Evolutionary conservation across 2,888 invertebrate species (phyloP).

Genomic region (Brassicogethes aeneus): DNA sequence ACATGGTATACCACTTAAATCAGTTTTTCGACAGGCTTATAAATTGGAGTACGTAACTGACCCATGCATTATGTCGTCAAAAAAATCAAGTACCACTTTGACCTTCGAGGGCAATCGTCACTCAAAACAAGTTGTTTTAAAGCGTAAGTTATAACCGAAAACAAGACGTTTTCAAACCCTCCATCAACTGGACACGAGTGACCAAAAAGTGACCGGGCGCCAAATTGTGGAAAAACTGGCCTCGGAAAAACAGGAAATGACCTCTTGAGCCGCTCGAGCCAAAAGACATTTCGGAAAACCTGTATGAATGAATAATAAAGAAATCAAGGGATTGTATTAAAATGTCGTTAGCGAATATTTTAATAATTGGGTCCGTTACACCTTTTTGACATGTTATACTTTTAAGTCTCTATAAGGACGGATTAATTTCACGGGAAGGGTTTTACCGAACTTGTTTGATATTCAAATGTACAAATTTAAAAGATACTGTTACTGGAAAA

Average conservation of each 20-base stretch:
- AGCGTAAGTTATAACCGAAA: slow-evolving; percentile 11
- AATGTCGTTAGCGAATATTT: slow-evolving; percentile 22
- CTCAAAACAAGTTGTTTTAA: slow-evolving; percentile 16
- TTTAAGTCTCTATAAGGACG: slow-evolving; percentile 5
- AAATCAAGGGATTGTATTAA: slow-evolving; percentile 26
- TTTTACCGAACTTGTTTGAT: not conserved
- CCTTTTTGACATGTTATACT: slow-evolving; percentile 15
- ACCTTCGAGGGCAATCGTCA: slow-evolving; percentile 1
- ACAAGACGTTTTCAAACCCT: slow-evolving; percentile 6
- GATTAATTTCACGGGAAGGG: not conserved
- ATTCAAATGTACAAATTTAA: too few relatives aligned
- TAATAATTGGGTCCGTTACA: slow-evolving; percentile 15
- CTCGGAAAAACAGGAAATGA: slow-evolving; percentile 14
- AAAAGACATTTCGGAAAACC: too few relatives aligned
- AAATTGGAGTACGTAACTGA: too few relatives aligned
- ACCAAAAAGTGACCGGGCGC: not conserved
- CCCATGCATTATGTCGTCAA: too few relatives aligned
- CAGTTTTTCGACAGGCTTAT: too few relatives aligned
- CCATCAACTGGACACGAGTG: slow-evolving; percentile 10
- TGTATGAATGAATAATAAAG: slow-evolving; percentile 20
- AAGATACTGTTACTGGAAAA: too few relatives aligned
- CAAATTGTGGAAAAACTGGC: slow-evolving; percentile 12
- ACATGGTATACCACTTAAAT: too few relatives aligned
- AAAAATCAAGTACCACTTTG: not conserved
- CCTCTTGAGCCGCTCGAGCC: slow-evolving; percentile 11